Percentiles rank a stretch among this genome's conserved stretches.
Evolutionary conservation across 2,797 vertebrate genomes (phyloP).

Genomic region (Threskiornis aethiopicus): DNA sequence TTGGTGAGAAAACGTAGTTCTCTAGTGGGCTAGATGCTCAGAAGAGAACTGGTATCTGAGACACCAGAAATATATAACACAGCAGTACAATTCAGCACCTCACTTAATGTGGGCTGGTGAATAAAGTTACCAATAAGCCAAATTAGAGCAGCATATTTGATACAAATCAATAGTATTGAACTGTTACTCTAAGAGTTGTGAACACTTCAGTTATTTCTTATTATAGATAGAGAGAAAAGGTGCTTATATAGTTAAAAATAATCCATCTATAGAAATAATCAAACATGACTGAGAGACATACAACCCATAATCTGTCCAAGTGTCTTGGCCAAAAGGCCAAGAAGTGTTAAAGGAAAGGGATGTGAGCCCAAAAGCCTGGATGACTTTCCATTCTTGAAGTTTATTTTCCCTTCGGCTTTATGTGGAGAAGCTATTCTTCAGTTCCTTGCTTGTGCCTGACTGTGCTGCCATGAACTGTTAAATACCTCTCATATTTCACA

Average conservation of each 20-base stretch:
- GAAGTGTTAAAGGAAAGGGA: not conserved
- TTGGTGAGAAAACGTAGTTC: not conserved
- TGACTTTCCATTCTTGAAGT: not conserved
- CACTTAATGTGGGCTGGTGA: not conserved
- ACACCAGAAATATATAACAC: not conserved
- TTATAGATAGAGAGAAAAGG: not conserved
- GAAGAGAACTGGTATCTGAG: not conserved
- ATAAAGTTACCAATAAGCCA: not conserved
- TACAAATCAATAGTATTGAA: not conserved
- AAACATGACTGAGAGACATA: not conserved
- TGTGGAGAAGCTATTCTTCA: not conserved
- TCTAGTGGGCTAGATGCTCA: not conserved
- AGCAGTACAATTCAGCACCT: not conserved
- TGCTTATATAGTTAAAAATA: not conserved
- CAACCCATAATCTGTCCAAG: rapidly evolving
- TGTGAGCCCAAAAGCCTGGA: not conserved
- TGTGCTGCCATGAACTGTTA: not conserved
- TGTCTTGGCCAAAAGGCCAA: not conserved
- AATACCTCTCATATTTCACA: not conserved
- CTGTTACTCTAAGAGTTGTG: not conserved
- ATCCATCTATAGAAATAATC: not conserved
- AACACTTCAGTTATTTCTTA: not conserved
- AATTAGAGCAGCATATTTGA: not conserved
- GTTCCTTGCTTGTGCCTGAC: not conserved
- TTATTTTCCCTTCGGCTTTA: not conserved